Base-by-base conservation (phyloP, 2,113 vertebrate genomes). In the Marmota flaviventris region DNA sequence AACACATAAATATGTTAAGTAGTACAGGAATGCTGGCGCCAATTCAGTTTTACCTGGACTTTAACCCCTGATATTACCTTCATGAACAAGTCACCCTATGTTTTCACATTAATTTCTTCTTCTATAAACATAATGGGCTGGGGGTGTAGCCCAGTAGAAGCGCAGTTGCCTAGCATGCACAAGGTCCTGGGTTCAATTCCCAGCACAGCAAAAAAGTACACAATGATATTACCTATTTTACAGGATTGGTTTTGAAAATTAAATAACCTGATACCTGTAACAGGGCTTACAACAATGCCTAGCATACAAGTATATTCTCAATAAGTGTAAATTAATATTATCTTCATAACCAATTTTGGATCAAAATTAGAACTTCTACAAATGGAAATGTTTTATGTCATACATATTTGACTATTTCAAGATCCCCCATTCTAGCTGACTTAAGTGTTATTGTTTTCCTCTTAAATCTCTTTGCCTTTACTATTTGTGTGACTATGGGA, bases 401-500 rank as follows among this genome's bases (percentile, higher is more conserved):
- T 14, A 91, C 65, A 85, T 48, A 91, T 32, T 73, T 92, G 88
- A 95, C 56, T 77, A 93, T 58, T 87, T 91, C 25, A 91, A 32
- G 12, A 92, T 85, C 24, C 58, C n/a, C 34, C 27, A 13, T 88
- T 56, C 24, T 61, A 85, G 14, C 61, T 86, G 45, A 48, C 10
- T 48, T 85, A 51, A 85, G 88, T 22, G 42, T 13, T 83, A 84
- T 37, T 81, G 12, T 84, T 89, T 75, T 70, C 39, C 39, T 75
- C 48, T 92, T 42, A 91, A 86, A 87, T 87, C 32, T 73, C 48
- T 92, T 76, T 86, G 63, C 16, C 91, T 93, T 90, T 94, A 72
- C 25, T 82, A 45, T 85, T 42, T 67, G 73, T 75, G 27, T 81
- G 27, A 79, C 45, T 96, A 85, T 84, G 29, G 45, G 24, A 17